Evolutionary conservation across 53 echinoderm and acorn worm species (phyloP).

Genomic region (Luidia sarsii): DNA sequence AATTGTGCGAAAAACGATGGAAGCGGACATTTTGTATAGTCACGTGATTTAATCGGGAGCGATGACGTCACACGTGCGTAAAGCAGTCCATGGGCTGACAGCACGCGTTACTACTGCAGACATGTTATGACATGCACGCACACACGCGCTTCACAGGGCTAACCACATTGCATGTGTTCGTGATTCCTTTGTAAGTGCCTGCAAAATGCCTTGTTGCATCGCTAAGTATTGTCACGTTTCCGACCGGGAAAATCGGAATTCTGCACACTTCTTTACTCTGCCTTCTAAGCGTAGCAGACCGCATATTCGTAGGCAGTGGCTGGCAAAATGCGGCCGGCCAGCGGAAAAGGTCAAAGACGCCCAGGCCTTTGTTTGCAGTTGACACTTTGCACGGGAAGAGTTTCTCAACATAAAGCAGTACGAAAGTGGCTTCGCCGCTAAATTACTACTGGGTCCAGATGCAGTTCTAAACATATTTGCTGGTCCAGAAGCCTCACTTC

Average conservation of each 20-base stretch:
- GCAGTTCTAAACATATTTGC: conserved; percentile 5
- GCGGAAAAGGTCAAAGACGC: conserved; percentile 6
- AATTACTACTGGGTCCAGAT: background rate
- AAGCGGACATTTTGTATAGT: background rate
- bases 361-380: background rate
- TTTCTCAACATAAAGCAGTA: conserved; percentile 1
- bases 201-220: background rate
- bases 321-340: conserved; percentile 13
- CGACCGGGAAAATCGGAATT: background rate
- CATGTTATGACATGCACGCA: background rate
- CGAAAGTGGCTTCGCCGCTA: background rate
- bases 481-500: conserved; percentile 3
- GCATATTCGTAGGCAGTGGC: background rate
- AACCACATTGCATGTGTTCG: background rate
- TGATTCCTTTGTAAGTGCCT: background rate
- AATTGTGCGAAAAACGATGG: background rate
- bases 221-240: conserved; percentile 5
- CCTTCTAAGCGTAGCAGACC: background rate
- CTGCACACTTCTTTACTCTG: conserved; percentile 1
- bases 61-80: conserved; percentile 1
- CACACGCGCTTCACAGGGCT: background rate
- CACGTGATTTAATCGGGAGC: background rate
- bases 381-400: background rate
- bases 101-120: background rate
- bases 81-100: no score